A percentile compares a stretch with the other conserved stretches of the same genome.
Conservation (phyloP, 2,888 invertebrate genomes). For the Nymphalis polychloros region DNA sequence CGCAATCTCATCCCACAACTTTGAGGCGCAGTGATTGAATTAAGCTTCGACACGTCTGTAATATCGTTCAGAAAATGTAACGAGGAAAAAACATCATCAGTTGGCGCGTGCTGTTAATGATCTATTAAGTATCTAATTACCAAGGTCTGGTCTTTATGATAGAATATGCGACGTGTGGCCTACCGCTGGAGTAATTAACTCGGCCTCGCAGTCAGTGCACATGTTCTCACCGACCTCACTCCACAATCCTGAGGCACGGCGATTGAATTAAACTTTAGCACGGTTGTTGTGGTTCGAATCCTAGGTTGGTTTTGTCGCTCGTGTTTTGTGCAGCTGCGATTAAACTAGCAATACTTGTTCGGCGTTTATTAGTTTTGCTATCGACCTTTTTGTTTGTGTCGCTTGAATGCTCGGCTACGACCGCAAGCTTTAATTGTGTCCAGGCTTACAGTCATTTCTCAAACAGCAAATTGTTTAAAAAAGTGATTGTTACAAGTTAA, state of each 20-base stretch:
- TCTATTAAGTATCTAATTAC: not conserved
- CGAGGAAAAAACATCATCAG: not conserved
- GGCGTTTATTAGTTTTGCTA: constrained; percentile 70
- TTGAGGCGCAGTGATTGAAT: constrained; percentile 16
- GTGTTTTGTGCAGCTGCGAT: constrained; percentile 75
- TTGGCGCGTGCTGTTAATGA: not conserved
- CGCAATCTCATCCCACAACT: constrained; percentile 27
- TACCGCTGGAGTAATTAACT: constrained; percentile 79
- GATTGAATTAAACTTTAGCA: constrained; percentile 81
- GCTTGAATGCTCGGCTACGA: constrained; percentile 26
- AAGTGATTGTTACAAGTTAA: not conserved
- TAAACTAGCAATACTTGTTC: constrained; percentile 75
- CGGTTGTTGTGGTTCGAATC: constrained; percentile 76
- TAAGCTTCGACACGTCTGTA: not conserved
- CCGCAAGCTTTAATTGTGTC: constrained; percentile 32
- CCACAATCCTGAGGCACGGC: constrained; percentile 65
- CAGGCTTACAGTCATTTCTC: constrained; percentile 16
- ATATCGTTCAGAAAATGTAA: constrained; percentile 1
- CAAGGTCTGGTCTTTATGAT: not conserved
- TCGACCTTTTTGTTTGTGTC: constrained; percentile 46
- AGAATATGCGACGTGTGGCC: constrained; percentile 42
- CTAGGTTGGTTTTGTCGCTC: constrained; percentile 75
- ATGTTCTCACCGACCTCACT: constrained; percentile 36
- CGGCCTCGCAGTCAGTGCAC: constrained; percentile 54
- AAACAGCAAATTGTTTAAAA: constrained; percentile 33